phyloP scores from a whole-genome alignment of 2,888 invertebrate genomes.

The Cabera pusaria region DNA sequence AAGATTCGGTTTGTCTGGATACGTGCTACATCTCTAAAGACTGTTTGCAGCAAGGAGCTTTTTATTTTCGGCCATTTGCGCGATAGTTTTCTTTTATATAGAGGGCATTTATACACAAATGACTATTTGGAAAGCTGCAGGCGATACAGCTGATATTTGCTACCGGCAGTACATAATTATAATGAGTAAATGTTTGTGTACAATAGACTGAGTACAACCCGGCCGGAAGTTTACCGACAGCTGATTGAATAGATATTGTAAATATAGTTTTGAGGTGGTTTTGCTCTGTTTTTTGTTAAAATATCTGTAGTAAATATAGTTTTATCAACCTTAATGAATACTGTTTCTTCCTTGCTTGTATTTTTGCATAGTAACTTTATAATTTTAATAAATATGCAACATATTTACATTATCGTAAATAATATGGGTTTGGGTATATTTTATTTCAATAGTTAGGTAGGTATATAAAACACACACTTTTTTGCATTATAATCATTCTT shows the following conservation, averaged over 20 bases:
- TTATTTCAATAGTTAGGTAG: no score
- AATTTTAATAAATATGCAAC: no score
- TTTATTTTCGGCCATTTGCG: conserved; percentile 28
- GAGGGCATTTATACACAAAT: conserved; percentile 21
- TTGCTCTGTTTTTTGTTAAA: conserved; percentile 22
- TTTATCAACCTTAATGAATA: conserved; percentile 3
- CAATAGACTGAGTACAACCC: conserved; percentile 35
- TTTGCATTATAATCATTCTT: no score
- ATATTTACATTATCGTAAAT: no score
- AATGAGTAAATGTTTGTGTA: conserved; percentile 29
- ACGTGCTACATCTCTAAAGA: conserved; percentile 12
- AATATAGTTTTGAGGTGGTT: conserved; percentile 39
- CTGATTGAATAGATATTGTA: conserved; percentile 37
- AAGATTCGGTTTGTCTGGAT: conserved; percentile 1
- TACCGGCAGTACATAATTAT: conserved; percentile 4
- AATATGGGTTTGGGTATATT: no score
- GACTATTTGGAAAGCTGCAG: conserved; percentile 13
- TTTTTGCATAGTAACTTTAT: no score
- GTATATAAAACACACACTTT: no score
- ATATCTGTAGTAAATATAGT: conserved; percentile 26
- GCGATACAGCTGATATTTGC: conserved; percentile 10
- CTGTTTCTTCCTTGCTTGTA: no score
- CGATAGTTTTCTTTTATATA: conserved; percentile 10
- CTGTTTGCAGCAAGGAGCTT: conserved; percentile 22
- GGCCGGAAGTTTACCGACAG: conserved; percentile 36